Conservation (phyloP, 2,797 vertebrate genomes). For the Chaetodon trifasciatus region DNA sequence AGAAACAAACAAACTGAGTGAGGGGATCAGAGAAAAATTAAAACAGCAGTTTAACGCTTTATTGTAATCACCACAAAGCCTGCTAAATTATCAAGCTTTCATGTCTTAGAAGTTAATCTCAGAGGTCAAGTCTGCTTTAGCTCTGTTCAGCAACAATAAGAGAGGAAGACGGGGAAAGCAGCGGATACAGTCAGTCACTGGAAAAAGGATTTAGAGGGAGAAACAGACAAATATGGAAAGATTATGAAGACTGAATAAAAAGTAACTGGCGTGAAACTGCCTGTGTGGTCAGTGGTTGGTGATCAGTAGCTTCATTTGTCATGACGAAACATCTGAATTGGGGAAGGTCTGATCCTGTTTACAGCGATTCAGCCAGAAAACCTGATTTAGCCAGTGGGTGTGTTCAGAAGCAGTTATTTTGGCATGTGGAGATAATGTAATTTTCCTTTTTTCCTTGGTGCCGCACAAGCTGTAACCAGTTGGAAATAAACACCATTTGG, state of each 20-base stretch:
- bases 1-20: conserved; percentile 24
- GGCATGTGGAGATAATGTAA: conserved; percentile 12
- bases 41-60: conserved; percentile 73
- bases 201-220: conserved; percentile 30
- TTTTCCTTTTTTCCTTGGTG: not conserved
- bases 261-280: conserved; percentile 2
- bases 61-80: conserved; percentile 80
- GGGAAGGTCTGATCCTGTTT: conserved; percentile 62
- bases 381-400: conserved; percentile 36
- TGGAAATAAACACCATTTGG: conserved; percentile 20
- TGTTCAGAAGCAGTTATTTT: conserved; percentile 39
- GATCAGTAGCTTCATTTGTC: conserved; percentile 36
- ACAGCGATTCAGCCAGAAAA: conserved; percentile 30
- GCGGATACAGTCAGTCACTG: conserved; percentile 1
- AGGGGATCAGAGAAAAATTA: conserved; percentile 58
- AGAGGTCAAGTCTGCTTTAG: conserved; percentile 76
- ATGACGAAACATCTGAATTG: conserved; percentile 39
- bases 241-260: conserved; percentile 25
- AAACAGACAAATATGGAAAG: conserved; percentile 12
- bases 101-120: conserved; percentile 83
- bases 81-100: conserved; percentile 78
- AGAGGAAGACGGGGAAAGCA: conserved; percentile 30
- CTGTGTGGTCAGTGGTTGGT: conserved; percentile 5
- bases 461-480: conserved; percentile 44
- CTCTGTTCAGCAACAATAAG: conserved; percentile 33